A percentile compares a stretch with the other conserved stretches of the same genome.
These are phyloP conservation scores for Phymastichus coffea DNA, from an alignment of 1,140 invertebrate species.

Conservation along the genomic window DNA sequence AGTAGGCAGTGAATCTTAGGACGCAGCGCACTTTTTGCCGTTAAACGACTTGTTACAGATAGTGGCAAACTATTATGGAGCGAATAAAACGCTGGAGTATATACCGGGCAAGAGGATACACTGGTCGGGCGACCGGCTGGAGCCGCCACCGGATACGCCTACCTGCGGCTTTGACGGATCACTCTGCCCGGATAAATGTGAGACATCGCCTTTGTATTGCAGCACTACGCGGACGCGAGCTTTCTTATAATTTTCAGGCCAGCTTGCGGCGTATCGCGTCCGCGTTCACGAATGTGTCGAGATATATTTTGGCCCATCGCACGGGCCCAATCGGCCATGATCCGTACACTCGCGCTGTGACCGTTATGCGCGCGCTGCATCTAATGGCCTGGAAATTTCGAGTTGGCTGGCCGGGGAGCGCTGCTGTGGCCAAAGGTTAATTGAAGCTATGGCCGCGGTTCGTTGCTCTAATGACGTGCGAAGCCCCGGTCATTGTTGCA, in stretches of 20 bases:
- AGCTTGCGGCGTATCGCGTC: too few relatives aligned
- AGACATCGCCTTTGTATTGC: too few relatives aligned
- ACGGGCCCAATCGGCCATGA: not conserved
- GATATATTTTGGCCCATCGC: not conserved
- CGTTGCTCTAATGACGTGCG: not conserved
- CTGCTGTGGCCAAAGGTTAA: not conserved
- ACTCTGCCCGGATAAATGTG: slow-evolving; percentile 72
- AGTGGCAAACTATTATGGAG: slow-evolving; percentile 83
- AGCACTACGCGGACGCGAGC: too few relatives aligned
- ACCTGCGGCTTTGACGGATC: slow-evolving; percentile 90
- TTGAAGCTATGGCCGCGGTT: too few relatives aligned
- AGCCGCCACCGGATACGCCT: slow-evolving; percentile 80
- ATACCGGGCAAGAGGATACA: slow-evolving; percentile 73
- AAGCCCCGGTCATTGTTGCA: not conserved
- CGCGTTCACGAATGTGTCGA: too few relatives aligned
- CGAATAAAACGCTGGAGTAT: slow-evolving; percentile 70
- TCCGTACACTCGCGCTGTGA: too few relatives aligned
- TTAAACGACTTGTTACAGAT: too few relatives aligned
- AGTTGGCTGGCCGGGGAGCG: too few relatives aligned
- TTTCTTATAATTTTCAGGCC: too few relatives aligned
- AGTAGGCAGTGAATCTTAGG: too few relatives aligned
- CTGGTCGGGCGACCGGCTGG: slow-evolving; percentile 78
- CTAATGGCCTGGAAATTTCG: not conserved
- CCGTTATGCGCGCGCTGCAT: too few relatives aligned
- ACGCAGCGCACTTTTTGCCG: too few relatives aligned